Percentiles rank a stretch among this genome's conserved stretches.
Conservation (phyloP, 2,113 vertebrate species). For the Blennius ocellaris region DNA sequence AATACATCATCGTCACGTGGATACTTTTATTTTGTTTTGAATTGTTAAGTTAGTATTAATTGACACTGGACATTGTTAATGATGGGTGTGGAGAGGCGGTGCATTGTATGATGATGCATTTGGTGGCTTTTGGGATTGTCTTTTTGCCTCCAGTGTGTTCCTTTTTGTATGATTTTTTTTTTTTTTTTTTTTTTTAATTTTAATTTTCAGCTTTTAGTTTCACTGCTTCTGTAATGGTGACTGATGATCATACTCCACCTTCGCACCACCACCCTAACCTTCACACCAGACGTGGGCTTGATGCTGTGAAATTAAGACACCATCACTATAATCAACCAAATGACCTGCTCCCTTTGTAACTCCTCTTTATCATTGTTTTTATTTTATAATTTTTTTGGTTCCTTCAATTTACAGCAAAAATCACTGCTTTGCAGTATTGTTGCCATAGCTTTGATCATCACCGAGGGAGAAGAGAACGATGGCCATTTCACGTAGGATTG, state of each 20-base stretch:
- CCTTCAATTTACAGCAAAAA: slow-evolving; percentile 82
- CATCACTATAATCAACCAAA: slow-evolving; percentile 81
- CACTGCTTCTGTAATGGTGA: slow-evolving; percentile 93
- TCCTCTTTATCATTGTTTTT: slow-evolving; percentile 43
- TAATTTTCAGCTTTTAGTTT: slow-evolving; percentile 85
- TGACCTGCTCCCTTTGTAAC: slow-evolving; percentile 87
- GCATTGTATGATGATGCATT: slow-evolving; percentile 79
- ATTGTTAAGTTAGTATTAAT: slow-evolving; percentile 89
- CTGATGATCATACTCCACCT: slow-evolving; percentile 85
- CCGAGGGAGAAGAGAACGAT: slow-evolving; percentile 83
- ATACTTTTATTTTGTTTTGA: slow-evolving; percentile 66
- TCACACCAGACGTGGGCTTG: slow-evolving; percentile 91
- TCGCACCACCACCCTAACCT: slow-evolving; percentile 71
- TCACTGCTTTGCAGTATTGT: slow-evolving; percentile 90
- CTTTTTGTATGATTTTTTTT: slow-evolving; percentile 45
- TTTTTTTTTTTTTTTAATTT: slow-evolving; percentile 63
- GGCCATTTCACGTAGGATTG: slow-evolving; percentile 83
- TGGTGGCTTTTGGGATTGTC: slow-evolving; percentile 87
- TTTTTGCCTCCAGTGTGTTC: slow-evolving; percentile 92
- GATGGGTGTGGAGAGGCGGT: slow-evolving; percentile 89
- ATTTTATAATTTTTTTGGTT: slow-evolving; percentile 72
- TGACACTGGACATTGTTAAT: slow-evolving; percentile 94
- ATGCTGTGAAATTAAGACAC: slow-evolving; percentile 94
- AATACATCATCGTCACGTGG: slow-evolving; percentile 72
- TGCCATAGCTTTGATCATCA: slow-evolving; percentile 85